Percentiles rank a stretch among this genome's conserved stretches.
These are phyloP conservation scores for Drosophila anomelani DNA, from an alignment of 2,888 invertebrate genomes.

Conservation along the genomic window DNA sequence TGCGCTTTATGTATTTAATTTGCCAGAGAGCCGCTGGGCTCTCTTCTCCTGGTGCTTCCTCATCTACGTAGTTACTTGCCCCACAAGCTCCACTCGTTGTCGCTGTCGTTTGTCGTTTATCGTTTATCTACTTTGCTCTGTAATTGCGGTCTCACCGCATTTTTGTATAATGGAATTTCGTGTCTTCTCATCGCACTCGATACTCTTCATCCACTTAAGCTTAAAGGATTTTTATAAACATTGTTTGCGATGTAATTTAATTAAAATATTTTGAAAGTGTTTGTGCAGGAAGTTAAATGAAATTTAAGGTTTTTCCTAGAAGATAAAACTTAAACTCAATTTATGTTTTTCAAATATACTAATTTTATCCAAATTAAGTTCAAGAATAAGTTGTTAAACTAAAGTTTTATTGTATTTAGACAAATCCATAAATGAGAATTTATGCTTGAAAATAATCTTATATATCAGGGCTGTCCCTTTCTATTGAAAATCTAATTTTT, in stretches of 20 bases:
- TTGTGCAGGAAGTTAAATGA: background rate
- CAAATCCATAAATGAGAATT: no score
- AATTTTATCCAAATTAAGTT: background rate
- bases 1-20: constrained; percentile 53
- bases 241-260: constrained; percentile 18
- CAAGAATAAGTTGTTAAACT: no score
- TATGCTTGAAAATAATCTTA: no score
- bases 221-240: constrained; percentile 5
- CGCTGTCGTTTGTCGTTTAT: constrained; percentile 41
- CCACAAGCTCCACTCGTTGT: constrained; percentile 32
- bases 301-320: background rate
- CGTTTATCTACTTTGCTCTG: constrained; percentile 46
- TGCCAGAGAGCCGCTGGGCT: constrained; percentile 46
- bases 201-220: background rate
- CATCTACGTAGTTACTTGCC: constrained; percentile 25
- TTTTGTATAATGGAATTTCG: constrained; percentile 45
- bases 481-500: no score
- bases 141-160: constrained; percentile 44
- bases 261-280: constrained; percentile 18
- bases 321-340: no score
- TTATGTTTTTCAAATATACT: no score
- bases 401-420: no score
- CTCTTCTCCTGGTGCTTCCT: constrained; percentile 18
- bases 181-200: constrained; percentile 9
- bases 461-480: no score